Percentiles rank a stretch among this genome's conserved stretches.
phyloP scores from a whole-genome alignment of 2,888 invertebrate genomes.

The Odontothrips loti region DNA sequence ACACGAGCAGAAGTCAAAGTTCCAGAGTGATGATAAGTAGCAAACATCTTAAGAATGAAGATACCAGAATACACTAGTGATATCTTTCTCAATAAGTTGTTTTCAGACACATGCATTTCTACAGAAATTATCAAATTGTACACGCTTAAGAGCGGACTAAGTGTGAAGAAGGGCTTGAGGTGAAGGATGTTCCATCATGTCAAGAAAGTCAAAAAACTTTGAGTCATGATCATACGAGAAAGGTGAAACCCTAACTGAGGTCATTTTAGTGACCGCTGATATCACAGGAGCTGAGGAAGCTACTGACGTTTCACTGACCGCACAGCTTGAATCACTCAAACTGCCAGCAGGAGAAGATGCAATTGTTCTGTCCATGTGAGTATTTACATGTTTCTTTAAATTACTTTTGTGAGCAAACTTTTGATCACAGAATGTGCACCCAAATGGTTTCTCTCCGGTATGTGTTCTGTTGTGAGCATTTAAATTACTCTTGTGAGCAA shows the following conservation, averaged over 20 bases:
- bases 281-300: background rate
- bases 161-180: background rate
- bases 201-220: background rate
- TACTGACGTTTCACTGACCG: background rate
- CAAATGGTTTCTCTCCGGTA: background rate
- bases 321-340: background rate
- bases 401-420: background rate
- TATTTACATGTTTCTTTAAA: background rate
- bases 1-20: too few relatives aligned
- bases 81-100: too few relatives aligned
- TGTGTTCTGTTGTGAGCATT: background rate
- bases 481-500: background rate
- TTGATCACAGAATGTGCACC: background rate
- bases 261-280: background rate
- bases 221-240: background rate
- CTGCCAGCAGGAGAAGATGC: background rate
- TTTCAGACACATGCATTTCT: too few relatives aligned
- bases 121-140: too few relatives aligned
- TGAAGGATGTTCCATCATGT: background rate
- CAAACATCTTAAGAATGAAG: too few relatives aligned
- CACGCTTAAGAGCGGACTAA: too few relatives aligned
- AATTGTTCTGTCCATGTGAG: background rate
- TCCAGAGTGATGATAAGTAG: too few relatives aligned
- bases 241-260: background rate
- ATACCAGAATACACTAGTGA: too few relatives aligned